These are phyloP conservation scores for Taeniopygia guttata DNA, from an alignment of 2,797 vertebrate genomes.

Conservation along the genomic window DNA sequence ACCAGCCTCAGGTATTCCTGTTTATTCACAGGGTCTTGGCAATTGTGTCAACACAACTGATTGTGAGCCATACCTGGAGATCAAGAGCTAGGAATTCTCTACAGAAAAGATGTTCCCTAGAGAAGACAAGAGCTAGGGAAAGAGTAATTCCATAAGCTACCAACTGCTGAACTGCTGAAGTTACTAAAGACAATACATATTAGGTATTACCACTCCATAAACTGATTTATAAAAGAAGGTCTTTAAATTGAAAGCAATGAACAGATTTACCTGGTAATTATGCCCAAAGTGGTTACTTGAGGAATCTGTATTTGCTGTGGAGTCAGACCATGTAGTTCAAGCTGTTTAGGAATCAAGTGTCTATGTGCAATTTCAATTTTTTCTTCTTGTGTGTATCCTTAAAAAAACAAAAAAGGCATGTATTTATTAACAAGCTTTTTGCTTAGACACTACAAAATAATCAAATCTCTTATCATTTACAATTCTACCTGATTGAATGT, in stretches of 20 bases:
- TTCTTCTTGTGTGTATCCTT: constrained; percentile 97
- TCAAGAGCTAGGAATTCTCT: not conserved
- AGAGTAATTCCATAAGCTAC: not conserved
- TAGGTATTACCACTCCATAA: not conserved
- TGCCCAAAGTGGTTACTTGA: constrained; percentile 84
- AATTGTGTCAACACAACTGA: not conserved
- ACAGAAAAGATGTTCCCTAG: not conserved
- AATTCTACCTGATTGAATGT: not conserved
- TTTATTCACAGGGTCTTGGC: not conserved
- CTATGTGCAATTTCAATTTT: constrained; percentile 97
- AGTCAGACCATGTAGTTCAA: constrained; percentile 93
- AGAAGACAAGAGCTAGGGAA: not conserved
- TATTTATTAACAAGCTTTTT: not conserved
- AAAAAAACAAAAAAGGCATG: not conserved
- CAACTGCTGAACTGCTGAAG: not conserved
- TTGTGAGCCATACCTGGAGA: not conserved
- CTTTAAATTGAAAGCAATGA: not conserved
- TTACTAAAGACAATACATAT: not conserved
- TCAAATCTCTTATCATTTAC: not conserved
- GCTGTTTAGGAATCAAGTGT: constrained; percentile 94
- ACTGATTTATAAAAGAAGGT: not conserved
- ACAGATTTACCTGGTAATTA: constrained; percentile 87
- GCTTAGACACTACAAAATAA: not conserved
- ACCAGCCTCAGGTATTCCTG: not conserved
- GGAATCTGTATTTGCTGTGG: constrained; percentile 93